Conservation (phyloP, 1,140 invertebrate genomes). For the Euwallacea similis region DNA sequence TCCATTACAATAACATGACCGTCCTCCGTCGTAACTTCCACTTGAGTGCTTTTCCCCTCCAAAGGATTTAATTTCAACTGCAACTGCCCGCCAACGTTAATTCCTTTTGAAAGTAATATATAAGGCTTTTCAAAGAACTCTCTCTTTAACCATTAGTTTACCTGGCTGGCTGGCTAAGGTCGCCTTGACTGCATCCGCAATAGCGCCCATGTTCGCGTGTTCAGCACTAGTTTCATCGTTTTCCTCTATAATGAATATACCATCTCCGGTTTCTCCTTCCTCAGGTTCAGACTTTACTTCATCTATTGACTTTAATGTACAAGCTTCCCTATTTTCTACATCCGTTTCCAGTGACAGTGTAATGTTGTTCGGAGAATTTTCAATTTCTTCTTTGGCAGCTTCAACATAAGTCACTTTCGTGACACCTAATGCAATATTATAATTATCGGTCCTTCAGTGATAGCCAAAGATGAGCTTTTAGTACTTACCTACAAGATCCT, state of each 20-base stretch:
- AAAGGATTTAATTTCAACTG: slow-evolving; percentile 52
- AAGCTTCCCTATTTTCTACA: slow-evolving; percentile 48
- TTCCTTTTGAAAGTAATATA: slow-evolving; percentile 23
- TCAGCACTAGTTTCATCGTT: slow-evolving; percentile 42
- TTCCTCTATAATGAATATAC: slow-evolving; percentile 43
- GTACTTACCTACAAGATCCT: slow-evolving; percentile 48
- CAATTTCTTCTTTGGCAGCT: slow-evolving; percentile 44
- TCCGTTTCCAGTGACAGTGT: slow-evolving; percentile 49
- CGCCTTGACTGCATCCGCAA: slow-evolving; percentile 52
- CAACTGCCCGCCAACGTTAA: slow-evolving; percentile 49
- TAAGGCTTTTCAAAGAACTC: slow-evolving; percentile 6
- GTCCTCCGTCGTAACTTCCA: slow-evolving; percentile 55
- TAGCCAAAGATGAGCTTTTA: neutral
- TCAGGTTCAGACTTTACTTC: slow-evolving; percentile 43
- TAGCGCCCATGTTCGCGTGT: slow-evolving; percentile 49
- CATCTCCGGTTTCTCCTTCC: slow-evolving; percentile 28
- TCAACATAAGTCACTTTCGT: slow-evolving; percentile 50
- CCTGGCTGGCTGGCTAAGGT: slow-evolving; percentile 51
- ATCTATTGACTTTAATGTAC: slow-evolving; percentile 44
- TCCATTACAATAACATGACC: slow-evolving; percentile 55
- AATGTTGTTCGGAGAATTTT: slow-evolving; percentile 55
- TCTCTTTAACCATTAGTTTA: slow-evolving; percentile 12
- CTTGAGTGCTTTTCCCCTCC: slow-evolving; percentile 52
- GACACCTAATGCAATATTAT: slow-evolving; percentile 32
- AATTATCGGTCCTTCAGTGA: neutral